Evolutionary conservation across 1,140 invertebrate genomes (phyloP).

Genomic region (Argopecten irradians): DNA sequence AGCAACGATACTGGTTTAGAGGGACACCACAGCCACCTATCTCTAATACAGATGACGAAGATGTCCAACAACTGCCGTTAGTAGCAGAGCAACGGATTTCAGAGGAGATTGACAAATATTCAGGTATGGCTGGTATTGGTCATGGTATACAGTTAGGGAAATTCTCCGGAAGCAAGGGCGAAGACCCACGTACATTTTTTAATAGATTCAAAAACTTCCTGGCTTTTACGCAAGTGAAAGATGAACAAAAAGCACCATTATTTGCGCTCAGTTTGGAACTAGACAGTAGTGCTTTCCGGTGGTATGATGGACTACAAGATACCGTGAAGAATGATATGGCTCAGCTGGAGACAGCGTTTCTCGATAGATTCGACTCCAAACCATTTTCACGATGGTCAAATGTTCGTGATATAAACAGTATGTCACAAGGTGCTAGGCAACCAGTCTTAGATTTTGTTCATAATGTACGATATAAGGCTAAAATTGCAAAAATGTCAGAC

Average conservation of each 20-base stretch:
- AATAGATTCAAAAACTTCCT: neutral
- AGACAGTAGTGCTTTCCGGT: neutral
- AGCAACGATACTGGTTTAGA: too few relatives aligned
- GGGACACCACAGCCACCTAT: too few relatives aligned
- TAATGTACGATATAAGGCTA: neutral
- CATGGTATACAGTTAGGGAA: neutral
- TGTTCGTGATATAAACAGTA: neutral
- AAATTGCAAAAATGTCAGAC: neutral
- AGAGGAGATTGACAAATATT: too few relatives aligned
- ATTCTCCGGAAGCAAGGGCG: neutral
- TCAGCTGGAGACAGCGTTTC: neutral
- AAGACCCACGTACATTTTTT: neutral
- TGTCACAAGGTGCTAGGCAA: neutral
- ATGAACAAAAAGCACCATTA: neutral
- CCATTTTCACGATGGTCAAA: neutral
- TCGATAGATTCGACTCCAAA: neutral
- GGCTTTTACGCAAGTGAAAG: neutral
- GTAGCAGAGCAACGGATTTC: too few relatives aligned
- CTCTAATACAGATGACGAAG: too few relatives aligned
- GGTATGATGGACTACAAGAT: neutral
- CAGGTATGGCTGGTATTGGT: neutral
- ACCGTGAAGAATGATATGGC: neutral
- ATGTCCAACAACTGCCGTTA: too few relatives aligned
- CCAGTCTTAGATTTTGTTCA: neutral
- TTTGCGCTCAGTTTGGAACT: neutral